phyloP scores from a whole-genome alignment of 2,113 vertebrate species.

The Panthera tigris region DNA sequence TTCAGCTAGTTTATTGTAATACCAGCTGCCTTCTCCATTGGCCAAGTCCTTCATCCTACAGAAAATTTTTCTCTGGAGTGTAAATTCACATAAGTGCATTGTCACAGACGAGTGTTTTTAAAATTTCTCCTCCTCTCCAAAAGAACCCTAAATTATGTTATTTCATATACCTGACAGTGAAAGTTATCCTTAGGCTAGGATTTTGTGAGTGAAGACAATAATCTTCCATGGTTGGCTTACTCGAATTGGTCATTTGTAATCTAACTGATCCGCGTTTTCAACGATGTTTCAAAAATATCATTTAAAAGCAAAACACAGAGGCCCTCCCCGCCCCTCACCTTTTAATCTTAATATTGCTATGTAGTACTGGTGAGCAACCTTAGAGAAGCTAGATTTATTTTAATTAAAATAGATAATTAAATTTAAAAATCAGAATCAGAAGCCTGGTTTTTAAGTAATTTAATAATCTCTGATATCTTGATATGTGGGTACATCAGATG shows the following conservation, averaged over 20 bases:
- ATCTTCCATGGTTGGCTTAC: background rate
- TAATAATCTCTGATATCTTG: constrained; percentile 66
- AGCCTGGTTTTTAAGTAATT: constrained; percentile 75
- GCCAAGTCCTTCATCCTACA: constrained; percentile 4
- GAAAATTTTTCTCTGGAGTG: background rate
- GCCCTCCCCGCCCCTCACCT: background rate
- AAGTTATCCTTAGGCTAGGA: constrained; percentile 43
- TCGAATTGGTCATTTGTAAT: background rate
- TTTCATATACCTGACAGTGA: background rate
- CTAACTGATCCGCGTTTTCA: constrained; percentile 40
- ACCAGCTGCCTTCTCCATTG: constrained; percentile 39
- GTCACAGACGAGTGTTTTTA: background rate
- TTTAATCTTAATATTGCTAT: constrained; percentile 42
- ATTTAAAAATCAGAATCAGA: constrained; percentile 74
- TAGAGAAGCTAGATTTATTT: constrained; percentile 71
- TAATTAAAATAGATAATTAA: constrained; percentile 72
- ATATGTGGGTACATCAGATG: constrained; percentile 42
- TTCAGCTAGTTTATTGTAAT: background rate
- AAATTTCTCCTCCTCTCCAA: background rate
- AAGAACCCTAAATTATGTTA: background rate
- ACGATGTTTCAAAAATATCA: constrained; percentile 60
- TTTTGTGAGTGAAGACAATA: constrained; percentile 25
- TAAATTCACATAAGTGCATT: constrained; percentile 46
- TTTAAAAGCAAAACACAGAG: constrained; percentile 53
- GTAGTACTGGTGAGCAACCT: constrained; percentile 27